These are phyloP conservation scores for Lucifuga dentata DNA, from an alignment of 2,113 vertebrate species.

Conservation along the genomic window DNA sequence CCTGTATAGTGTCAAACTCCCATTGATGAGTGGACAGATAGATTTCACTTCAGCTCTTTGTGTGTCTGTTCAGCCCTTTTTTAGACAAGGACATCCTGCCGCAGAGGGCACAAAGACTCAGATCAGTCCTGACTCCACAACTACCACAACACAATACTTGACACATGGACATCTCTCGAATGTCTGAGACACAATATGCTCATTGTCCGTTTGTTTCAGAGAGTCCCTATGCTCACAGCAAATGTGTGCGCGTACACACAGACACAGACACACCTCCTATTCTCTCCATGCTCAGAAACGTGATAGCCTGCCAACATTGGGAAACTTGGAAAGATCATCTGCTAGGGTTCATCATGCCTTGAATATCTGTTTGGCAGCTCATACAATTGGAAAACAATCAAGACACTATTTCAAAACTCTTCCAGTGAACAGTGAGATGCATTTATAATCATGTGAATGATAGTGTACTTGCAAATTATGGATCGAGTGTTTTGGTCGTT, in stretches of 20 bases:
- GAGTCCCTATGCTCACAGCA: slow-evolving; percentile 28
- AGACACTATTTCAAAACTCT: slow-evolving; percentile 66
- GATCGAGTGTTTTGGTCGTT: slow-evolving; percentile 49
- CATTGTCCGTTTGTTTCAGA: slow-evolving; percentile 55
- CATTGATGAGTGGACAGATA: slow-evolving; percentile 33
- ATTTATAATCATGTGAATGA: slow-evolving; percentile 64
- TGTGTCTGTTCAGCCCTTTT: slow-evolving; percentile 17
- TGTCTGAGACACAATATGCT: slow-evolving; percentile 54
- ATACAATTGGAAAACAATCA: slow-evolving; percentile 68
- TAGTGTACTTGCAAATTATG: slow-evolving; percentile 44
- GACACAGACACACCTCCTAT: slow-evolving; percentile 29
- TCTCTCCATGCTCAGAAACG: slow-evolving; percentile 42
- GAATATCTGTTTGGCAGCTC: slow-evolving; percentile 71
- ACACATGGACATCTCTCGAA: slow-evolving; percentile 53
- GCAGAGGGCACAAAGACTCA: slow-evolving; percentile 12
- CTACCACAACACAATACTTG: slow-evolving; percentile 42
- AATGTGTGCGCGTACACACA: neutral
- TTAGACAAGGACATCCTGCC: slow-evolving; percentile 15
- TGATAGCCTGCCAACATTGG: slow-evolving; percentile 59
- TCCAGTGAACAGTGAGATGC: slow-evolving; percentile 53
- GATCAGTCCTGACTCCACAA: slow-evolving; percentile 16
- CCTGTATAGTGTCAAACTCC: slow-evolving; percentile 26
- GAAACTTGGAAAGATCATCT: slow-evolving; percentile 66
- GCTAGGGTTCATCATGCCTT: slow-evolving; percentile 58
- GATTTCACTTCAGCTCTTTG: slow-evolving; percentile 49